Percentiles rank a stretch among this genome's conserved stretches.
phyloP scores from a whole-genome alignment of 1,140 invertebrate genomes.

The Lepidostoma basale region DNA sequence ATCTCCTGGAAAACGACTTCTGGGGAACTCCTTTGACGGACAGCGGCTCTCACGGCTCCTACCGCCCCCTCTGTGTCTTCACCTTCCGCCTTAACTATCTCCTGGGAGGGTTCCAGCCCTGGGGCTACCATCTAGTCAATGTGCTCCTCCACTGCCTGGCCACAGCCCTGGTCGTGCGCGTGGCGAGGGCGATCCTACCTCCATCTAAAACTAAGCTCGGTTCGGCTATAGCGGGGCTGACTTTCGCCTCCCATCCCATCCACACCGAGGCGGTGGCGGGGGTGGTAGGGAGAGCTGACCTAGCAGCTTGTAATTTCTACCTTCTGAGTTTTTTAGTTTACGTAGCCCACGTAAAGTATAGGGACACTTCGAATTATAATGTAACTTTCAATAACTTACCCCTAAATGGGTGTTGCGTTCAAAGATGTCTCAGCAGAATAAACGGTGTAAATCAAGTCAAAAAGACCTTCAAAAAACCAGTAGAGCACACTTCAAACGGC shows the following conservation, averaged over 20 bases:
- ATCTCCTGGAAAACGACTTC: slow-evolving; percentile 84
- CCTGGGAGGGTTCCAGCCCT: slow-evolving; percentile 84
- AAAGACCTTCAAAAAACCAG: slow-evolving; percentile 38
- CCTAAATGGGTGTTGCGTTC: slow-evolving; percentile 35
- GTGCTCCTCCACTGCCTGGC: slow-evolving; percentile 83
- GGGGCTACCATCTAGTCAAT: slow-evolving; percentile 92
- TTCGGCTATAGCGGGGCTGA: slow-evolving; percentile 77
- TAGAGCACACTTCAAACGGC: slow-evolving; percentile 15
- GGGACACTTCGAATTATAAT: slow-evolving; percentile 51
- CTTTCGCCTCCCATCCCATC: slow-evolving; percentile 95
- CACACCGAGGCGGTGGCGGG: slow-evolving; percentile 96
- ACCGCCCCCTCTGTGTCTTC: slow-evolving; percentile 88
- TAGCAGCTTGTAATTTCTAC: slow-evolving; percentile 90
- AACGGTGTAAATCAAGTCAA: slow-evolving; percentile 38
- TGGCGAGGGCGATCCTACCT: slow-evolving; percentile 70
- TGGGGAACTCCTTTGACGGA: slow-evolving; percentile 90
- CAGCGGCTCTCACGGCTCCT: slow-evolving; percentile 90
- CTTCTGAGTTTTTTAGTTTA: slow-evolving; percentile 86
- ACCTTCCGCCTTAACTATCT: slow-evolving; percentile 92
- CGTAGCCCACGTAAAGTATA: slow-evolving; percentile 66
- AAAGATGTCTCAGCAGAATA: slow-evolving; percentile 35
- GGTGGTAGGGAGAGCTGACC: slow-evolving; percentile 93
- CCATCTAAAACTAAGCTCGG: slow-evolving; percentile 66
- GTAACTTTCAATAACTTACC: slow-evolving; percentile 34
- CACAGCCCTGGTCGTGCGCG: slow-evolving; percentile 77